These are phyloP conservation scores for Zygaena filipendulae DNA, from an alignment of 2,888 invertebrate genomes.

Conservation along the genomic window DNA sequence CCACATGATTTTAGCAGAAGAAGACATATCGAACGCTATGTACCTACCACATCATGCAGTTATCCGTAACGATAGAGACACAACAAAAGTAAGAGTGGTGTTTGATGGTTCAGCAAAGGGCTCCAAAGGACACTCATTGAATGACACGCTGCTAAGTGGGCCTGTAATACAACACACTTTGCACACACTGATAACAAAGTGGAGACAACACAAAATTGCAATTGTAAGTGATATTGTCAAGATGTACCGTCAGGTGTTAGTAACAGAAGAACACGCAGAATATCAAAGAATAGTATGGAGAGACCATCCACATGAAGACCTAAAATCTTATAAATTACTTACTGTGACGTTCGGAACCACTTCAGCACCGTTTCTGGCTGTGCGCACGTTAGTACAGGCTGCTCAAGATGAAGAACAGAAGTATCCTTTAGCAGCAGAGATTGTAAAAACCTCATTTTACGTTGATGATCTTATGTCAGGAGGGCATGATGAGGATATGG, in stretches of 20 bases:
- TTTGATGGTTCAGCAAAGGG: slow-evolving; percentile 18
- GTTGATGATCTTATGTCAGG: slow-evolving; percentile 19
- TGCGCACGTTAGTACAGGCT: slow-evolving; percentile 15
- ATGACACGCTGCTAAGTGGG: slow-evolving; percentile 17
- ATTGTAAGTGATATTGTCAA: slow-evolving; percentile 19
- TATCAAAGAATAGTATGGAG: slow-evolving; percentile 19
- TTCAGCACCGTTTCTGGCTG: slow-evolving; percentile 18
- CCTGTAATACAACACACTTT: slow-evolving; percentile 19
- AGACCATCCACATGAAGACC: slow-evolving; percentile 6
- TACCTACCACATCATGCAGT: slow-evolving; percentile 20
- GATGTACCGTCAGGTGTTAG: slow-evolving; percentile 22
- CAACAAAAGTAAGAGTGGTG: slow-evolving; percentile 18
- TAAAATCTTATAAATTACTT: slow-evolving; percentile 11
- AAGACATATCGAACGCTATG: slow-evolving; percentile 4
- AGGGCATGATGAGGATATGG: slow-evolving; percentile 10
- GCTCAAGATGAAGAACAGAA: slow-evolving; percentile 17
- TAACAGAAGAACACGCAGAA: slow-evolving; percentile 14
- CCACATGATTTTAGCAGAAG: slow-evolving; percentile 12
- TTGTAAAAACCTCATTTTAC: slow-evolving; percentile 12
- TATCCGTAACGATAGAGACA: slow-evolving; percentile 16
- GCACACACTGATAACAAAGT: slow-evolving; percentile 17
- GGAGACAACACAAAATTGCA: slow-evolving; percentile 17
- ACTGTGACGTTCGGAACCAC: slow-evolving; percentile 19
- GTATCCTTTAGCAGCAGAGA: slow-evolving; percentile 12
- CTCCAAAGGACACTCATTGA: slow-evolving; percentile 11